Percentiles rank a stretch among this genome's conserved stretches.
These are phyloP conservation scores for Fulica atra DNA, from an alignment of 2,113 vertebrate genomes.

Conservation along the genomic window DNA sequence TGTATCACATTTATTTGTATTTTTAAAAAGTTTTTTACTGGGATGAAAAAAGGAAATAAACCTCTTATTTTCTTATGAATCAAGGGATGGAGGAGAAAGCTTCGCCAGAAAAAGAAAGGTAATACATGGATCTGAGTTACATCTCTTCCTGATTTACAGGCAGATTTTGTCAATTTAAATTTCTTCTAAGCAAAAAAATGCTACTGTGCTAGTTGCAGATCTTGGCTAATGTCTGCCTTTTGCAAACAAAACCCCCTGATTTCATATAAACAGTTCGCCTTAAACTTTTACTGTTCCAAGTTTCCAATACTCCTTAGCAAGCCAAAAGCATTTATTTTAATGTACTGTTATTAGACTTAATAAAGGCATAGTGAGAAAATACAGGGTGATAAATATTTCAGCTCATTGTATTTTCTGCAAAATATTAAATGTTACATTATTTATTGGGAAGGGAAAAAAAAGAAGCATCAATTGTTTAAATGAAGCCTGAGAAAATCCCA, in stretches of 20 bases:
- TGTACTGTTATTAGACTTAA: slow-evolving; percentile 57
- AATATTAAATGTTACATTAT: slow-evolving; percentile 64
- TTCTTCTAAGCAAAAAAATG: background rate
- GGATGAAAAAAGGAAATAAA: background rate
- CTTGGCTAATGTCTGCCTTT: background rate
- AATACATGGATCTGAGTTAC: background rate
- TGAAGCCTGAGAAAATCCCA: slow-evolving; percentile 4
- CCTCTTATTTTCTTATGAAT: background rate
- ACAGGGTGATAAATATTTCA: slow-evolving; percentile 51
- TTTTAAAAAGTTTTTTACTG: background rate
- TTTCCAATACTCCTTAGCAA: background rate
- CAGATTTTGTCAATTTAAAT: background rate
- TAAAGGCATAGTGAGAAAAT: slow-evolving; percentile 55
- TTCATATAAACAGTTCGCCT: background rate
- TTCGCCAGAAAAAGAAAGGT: background rate
- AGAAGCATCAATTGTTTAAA: background rate
- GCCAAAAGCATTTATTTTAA: background rate
- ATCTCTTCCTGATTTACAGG: background rate
- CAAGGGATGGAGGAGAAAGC: background rate
- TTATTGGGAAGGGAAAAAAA: background rate
- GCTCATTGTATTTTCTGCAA: slow-evolving; percentile 28
- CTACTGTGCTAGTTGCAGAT: background rate
- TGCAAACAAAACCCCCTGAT: background rate
- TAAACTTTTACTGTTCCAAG: background rate
- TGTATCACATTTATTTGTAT: background rate